Base-by-base conservation (phyloP, 2,888 invertebrate species). In the Polia nebulosa region DNA sequence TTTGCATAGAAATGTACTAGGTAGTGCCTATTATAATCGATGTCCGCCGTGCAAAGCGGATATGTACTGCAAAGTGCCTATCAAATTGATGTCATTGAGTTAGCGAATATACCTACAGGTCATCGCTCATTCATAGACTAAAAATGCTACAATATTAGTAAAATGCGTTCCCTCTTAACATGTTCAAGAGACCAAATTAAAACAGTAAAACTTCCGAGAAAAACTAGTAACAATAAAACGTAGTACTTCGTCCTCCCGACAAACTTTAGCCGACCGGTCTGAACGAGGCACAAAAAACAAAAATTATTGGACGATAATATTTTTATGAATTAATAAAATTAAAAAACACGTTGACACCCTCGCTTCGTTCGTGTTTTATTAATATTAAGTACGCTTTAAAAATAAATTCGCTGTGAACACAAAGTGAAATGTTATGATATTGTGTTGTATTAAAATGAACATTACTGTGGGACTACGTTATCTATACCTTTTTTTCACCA, bases 261-360 rank as follows among this genome's bases (percentile, higher is more conserved):
- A 44, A 64, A 64, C n/a, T 52, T 73, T n/a, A 22, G 6, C 6
- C n/a, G 3, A 8, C 17, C 39, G 9, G 5, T 20, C 20, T 36
- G 3, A 36, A 36, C 15, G 34, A 73, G 34, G 29, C 34, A 44
- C n/a, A 17, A 36, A 22, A 22, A 20, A 41, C 7, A 3, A 25
- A 62, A 27, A 6, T 20, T 74, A 69, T 51, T 7, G 27, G 5
- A 29, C 13, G 25, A 52, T 36, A 45, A 47, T 53, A 29, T 49
- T 34, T 55, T 66, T 36, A 75, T 65, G 49, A 55, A 75, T 55
- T 41, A 32, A 45, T 55, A 70, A 74, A 53, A 47, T 34, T 7
- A n/a, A 27, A 71, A 70, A 64, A 25, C 15, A 45, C 11, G 29
- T 41, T 32, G 22, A 22, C 32, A 27, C 32, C 25, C 32, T 13